A percentile compares a stretch with the other conserved stretches of the same genome.
Conservation (phyloP, 2,113 vertebrate species). For the Zingel zingel region DNA sequence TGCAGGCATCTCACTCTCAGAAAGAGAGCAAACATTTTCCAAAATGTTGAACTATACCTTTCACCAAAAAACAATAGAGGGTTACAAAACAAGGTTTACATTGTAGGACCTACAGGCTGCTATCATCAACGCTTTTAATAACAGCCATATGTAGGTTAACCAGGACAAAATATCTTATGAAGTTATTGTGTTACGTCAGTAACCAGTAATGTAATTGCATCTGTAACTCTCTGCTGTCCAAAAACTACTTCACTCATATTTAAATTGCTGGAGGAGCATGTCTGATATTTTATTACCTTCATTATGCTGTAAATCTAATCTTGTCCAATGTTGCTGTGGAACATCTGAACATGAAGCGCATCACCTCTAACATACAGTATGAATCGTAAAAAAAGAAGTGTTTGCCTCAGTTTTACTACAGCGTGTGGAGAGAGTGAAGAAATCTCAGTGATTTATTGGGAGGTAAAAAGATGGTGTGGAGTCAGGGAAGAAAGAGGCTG, state of each 20-base stretch:
- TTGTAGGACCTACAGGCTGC: neutral
- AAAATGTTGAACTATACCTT: neutral
- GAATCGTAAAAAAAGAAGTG: slow-evolving; percentile 58
- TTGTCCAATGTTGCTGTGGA: slow-evolving; percentile 24
- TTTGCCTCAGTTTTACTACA: slow-evolving; percentile 63
- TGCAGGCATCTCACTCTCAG: neutral
- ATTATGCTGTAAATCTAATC: slow-evolving; percentile 61
- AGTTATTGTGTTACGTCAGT: neutral
- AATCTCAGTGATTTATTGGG: slow-evolving; percentile 54
- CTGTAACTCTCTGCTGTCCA: slow-evolving; percentile 32
- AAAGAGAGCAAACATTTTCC: neutral
- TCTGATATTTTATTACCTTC: slow-evolving; percentile 50
- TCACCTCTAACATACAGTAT: slow-evolving; percentile 37
- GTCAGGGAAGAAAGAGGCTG: slow-evolving; percentile 2
- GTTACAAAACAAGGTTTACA: neutral
- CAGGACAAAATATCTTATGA: slow-evolving; percentile 1
- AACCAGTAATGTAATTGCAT: slow-evolving; percentile 33
- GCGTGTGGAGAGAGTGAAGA: slow-evolving; percentile 9
- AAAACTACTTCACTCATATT: slow-evolving; percentile 33
- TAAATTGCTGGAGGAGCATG: slow-evolving; percentile 37
- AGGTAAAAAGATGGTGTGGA: slow-evolving; percentile 37
- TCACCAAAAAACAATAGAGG: neutral
- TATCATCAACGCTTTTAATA: neutral
- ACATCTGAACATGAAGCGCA: slow-evolving; percentile 45
- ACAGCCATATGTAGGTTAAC: neutral